Evolutionary conservation across 2,797 vertebrate species (phyloP).

Genomic region (Acanthurus leucopareius): DNA sequence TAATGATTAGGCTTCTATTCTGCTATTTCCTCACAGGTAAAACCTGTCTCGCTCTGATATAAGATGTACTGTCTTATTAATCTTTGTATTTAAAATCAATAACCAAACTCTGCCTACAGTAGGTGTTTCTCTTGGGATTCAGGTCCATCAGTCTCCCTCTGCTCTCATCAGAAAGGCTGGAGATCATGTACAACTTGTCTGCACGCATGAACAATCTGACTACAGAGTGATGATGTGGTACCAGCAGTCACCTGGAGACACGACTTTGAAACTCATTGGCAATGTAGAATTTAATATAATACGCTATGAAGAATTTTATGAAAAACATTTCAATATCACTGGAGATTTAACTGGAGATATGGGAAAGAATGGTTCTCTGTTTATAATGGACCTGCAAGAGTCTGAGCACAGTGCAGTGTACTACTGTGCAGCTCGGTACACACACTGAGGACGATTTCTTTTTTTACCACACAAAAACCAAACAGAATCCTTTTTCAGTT

Average conservation of each 20-base stretch:
- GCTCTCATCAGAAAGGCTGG: slow-evolving; percentile 1
- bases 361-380: background rate
- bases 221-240: slow-evolving; percentile 75
- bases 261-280: no score
- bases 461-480: background rate
- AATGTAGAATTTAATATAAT: no score
- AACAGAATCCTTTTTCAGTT: background rate
- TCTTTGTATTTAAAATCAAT: no score
- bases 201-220: slow-evolving; percentile 7
- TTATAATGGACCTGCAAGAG: no score
- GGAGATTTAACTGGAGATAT: slow-evolving; percentile 24
- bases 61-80: no score
- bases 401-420: slow-evolving; percentile 59
- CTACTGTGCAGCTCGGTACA: slow-evolving; percentile 62
- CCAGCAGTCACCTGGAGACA: slow-evolving; percentile 25
- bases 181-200: background rate
- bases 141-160: slow-evolving; percentile 56
- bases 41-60: no score
- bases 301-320: no score
- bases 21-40: no score
- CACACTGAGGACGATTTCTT: slow-evolving; percentile 44
- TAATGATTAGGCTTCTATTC: no score
- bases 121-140: background rate
- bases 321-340: no score
- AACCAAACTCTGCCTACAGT: no score